These are phyloP conservation scores for Allophyes oxyacanthae DNA, from an alignment of 2,888 invertebrate genomes.

Conservation along the genomic window DNA sequence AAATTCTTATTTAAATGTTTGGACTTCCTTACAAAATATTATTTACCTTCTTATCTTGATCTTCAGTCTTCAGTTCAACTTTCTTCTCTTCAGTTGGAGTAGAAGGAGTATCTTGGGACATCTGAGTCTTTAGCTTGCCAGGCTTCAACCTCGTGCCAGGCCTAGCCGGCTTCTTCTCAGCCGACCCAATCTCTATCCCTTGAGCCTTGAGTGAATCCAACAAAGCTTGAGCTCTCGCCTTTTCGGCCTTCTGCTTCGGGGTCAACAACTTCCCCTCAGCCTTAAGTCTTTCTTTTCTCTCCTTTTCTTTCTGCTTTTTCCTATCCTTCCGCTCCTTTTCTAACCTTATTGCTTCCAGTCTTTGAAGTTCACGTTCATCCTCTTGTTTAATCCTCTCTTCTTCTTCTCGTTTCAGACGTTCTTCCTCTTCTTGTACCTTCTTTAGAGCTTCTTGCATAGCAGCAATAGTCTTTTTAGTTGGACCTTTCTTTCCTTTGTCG, in stretches of 20 bases:
- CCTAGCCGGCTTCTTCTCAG: slow-evolving; percentile 90
- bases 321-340: slow-evolving; percentile 97
- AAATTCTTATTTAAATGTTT: no score
- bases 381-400: slow-evolving; percentile 94
- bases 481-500: slow-evolving; percentile 91
- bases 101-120: slow-evolving; percentile 88
- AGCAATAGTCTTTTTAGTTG: slow-evolving; percentile 95
- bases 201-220: slow-evolving; percentile 96
- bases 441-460: slow-evolving; percentile 98
- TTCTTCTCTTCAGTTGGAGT: slow-evolving; percentile 85
- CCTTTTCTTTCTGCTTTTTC: slow-evolving; percentile 97
- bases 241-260: slow-evolving; percentile 97
- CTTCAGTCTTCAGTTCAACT: slow-evolving; percentile 86
- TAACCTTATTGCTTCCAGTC: slow-evolving; percentile 92
- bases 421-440: slow-evolving; percentile 96
- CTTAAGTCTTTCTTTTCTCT: slow-evolving; percentile 96
- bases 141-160: slow-evolving; percentile 93
- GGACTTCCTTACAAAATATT: background rate
- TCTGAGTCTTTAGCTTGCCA: slow-evolving; percentile 91
- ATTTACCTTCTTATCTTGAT: slow-evolving; percentile 86
- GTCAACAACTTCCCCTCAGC: slow-evolving; percentile 98
- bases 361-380: slow-evolving; percentile 93
- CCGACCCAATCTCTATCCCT: slow-evolving; percentile 94
- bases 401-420: slow-evolving; percentile 92
- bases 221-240: slow-evolving; percentile 96